phyloP scores from a whole-genome alignment of 1,140 invertebrate species.

The Rhynchophorus ferrugineus region DNA sequence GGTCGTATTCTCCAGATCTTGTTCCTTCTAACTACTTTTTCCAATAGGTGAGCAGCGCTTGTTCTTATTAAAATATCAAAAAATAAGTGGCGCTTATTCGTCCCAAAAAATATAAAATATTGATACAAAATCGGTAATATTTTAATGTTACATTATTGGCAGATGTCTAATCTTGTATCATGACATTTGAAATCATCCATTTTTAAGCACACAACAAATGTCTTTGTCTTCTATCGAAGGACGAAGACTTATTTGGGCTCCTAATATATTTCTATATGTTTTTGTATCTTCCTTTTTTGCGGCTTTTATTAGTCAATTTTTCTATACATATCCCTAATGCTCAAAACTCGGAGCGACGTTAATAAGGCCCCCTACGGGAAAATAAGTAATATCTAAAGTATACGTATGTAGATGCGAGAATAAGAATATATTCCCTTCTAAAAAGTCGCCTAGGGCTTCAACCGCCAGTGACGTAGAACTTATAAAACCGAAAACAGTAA shows the following conservation, averaged over 20 bases:
- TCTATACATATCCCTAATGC: constrained; percentile 2
- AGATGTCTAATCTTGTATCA: not conserved
- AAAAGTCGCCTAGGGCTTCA: not conserved
- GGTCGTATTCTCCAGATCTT: too few species aligned
- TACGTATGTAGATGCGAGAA: constrained; percentile 16
- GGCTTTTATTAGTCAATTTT: not conserved
- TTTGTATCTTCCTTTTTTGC: not conserved
- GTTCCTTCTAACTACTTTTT: too few species aligned
- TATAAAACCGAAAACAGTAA: too few species aligned
- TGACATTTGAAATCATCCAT: not conserved
- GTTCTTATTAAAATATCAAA: too few species aligned
- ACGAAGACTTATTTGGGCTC: not conserved
- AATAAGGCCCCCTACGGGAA: constrained; percentile 5
- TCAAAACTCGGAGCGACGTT: constrained; percentile 1
- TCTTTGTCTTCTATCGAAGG: not conserved
- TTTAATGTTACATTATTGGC: not conserved
- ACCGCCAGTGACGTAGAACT: not conserved
- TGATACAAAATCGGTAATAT: too few species aligned
- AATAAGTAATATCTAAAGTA: constrained; percentile 20
- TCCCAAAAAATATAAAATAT: too few species aligned
- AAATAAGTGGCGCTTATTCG: too few species aligned
- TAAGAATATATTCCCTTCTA: constrained; percentile 12
- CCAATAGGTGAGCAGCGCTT: too few species aligned
- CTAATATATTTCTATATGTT: not conserved
- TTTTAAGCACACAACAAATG: not conserved